A percentile compares a stretch with the other conserved stretches of the same genome.
phyloP scores from a whole-genome alignment of 2,113 vertebrate species.

The Telmatochromis brichardi region DNA sequence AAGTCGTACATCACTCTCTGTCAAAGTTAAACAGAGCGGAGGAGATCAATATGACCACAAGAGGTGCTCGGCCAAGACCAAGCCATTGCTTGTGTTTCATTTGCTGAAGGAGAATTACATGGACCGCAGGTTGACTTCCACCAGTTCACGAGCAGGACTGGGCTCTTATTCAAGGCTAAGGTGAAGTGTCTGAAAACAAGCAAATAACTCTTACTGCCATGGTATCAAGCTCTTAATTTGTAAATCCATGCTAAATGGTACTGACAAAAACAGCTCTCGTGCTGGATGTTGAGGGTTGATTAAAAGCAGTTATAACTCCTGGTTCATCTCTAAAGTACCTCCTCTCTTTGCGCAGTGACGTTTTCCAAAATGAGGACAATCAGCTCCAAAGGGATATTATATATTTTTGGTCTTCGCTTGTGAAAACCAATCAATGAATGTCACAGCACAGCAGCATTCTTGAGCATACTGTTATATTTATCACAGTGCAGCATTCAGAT shows the following conservation, averaged over 20 bases:
- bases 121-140: not conserved
- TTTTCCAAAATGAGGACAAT: slow-evolving; percentile 26
- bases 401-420: not conserved
- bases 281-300: not conserved
- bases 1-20: slow-evolving; percentile 70
- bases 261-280: not conserved
- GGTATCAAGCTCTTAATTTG: not conserved
- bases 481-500: not conserved
- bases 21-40: slow-evolving; percentile 14
- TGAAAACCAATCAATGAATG: not conserved
- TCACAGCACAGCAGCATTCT: slow-evolving; percentile 2
- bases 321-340: not conserved
- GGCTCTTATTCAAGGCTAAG: not conserved
- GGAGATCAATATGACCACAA: slow-evolving; percentile 24
- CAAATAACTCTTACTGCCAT: not conserved
- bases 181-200: slow-evolving; percentile 5
- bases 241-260: not conserved
- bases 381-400: not conserved
- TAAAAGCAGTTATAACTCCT: not conserved
- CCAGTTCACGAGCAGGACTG: not conserved
- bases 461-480: not conserved
- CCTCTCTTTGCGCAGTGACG: not conserved
- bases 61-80: not conserved
- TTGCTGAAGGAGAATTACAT: not conserved
- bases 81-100: slow-evolving; percentile 27